phyloP scores from a whole-genome alignment of 2,113 vertebrate species.

The Strigops habroptila region DNA sequence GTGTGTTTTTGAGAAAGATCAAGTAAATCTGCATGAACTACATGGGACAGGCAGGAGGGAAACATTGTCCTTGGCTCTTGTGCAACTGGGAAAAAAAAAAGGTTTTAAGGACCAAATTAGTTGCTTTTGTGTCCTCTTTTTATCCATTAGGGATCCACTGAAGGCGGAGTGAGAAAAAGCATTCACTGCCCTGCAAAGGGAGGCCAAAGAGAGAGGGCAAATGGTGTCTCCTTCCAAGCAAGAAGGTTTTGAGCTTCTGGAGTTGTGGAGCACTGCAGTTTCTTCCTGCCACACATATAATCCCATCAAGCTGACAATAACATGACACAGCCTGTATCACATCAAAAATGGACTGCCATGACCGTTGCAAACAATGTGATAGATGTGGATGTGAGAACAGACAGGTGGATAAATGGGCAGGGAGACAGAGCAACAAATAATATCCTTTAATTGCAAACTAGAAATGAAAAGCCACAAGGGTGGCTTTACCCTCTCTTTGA shows the following conservation, averaged over 20 bases:
- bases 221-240: fast-evolving
- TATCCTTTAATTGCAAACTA: background rate
- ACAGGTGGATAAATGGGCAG: background rate
- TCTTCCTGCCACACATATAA: background rate
- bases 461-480: background rate
- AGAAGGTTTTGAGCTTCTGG: background rate
- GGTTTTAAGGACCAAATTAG: background rate
- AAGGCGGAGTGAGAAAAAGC: background rate
- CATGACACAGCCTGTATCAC: background rate
- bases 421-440: background rate
- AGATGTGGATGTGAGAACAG: background rate
- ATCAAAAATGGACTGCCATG: background rate
- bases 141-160: background rate
- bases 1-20: background rate
- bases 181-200: background rate
- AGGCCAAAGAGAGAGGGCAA: background rate
- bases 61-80: background rate
- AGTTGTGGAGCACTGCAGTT: background rate
- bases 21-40: background rate
- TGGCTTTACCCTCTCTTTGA: background rate
- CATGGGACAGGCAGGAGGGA: background rate
- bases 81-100: background rate
- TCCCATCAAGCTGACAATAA: background rate
- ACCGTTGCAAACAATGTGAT: fast-evolving
- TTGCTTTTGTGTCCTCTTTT: background rate